Evolutionary conservation across 1,140 invertebrate genomes (phyloP).

Genomic region (Leptopilina clavipes): DNA sequence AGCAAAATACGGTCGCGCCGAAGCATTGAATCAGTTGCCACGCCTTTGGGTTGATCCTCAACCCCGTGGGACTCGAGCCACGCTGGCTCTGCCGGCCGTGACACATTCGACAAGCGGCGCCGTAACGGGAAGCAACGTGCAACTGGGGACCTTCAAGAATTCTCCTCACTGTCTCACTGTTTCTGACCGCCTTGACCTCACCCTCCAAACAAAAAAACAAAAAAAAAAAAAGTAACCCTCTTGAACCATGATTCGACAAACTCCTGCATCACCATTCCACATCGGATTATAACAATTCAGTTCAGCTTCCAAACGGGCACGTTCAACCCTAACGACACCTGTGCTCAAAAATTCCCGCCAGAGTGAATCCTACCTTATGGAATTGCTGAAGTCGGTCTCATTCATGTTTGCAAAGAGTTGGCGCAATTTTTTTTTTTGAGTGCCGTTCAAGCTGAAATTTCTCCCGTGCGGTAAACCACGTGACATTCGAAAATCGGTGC

Average conservation of each 20-base stretch:
- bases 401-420: too few species aligned
- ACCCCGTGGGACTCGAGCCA: slow-evolving; percentile 71
- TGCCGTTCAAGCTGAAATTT: too few species aligned
- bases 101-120: slow-evolving; percentile 76
- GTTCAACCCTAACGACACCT: slow-evolving; percentile 58
- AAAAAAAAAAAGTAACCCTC: slow-evolving; percentile 41
- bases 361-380: too few species aligned
- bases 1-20: slow-evolving; percentile 49
- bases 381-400: too few species aligned
- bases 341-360: slow-evolving; percentile 44
- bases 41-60: slow-evolving; percentile 55
- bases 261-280: not conserved
- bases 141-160: slow-evolving; percentile 69
- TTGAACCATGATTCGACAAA: slow-evolving; percentile 31
- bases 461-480: too few species aligned
- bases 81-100: slow-evolving; percentile 70
- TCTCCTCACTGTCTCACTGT: slow-evolving; percentile 45
- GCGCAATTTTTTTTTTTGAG: too few species aligned
- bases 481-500: too few species aligned
- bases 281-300: slow-evolving; percentile 27
- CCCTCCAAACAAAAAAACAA: slow-evolving; percentile 36
- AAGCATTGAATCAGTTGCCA: slow-evolving; percentile 52
- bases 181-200: slow-evolving; percentile 48
- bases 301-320: not conserved
- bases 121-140: slow-evolving; percentile 75